phyloP scores from a whole-genome alignment of 1,140 invertebrate species.

The roundworm (Caenorhabditis elegans) region DNA sequence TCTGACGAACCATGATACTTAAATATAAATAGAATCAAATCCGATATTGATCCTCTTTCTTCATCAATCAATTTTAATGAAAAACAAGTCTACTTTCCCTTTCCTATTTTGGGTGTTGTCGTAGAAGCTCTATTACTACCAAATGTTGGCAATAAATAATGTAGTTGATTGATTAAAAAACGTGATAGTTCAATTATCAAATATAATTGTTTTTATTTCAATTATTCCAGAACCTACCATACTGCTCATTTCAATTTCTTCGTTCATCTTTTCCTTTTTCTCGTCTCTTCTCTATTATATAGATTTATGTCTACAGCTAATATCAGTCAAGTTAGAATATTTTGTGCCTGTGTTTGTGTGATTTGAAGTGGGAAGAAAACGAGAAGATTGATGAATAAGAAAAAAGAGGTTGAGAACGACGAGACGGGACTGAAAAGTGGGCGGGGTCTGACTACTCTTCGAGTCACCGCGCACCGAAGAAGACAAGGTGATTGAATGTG shows the following conservation, averaged over 20 bases:
- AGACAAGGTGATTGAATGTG: conserved; percentile 6
- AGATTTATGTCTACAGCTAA: not conserved
- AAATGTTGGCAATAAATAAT: too few species aligned
- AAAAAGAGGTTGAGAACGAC: conserved; percentile 14
- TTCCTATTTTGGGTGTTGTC: too few species aligned
- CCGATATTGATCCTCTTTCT: too few species aligned
- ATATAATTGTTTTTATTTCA: too few species aligned
- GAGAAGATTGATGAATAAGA: not conserved
- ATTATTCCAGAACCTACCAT: conserved; percentile 25
- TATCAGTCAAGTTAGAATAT: not conserved
- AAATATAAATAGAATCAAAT: too few species aligned
- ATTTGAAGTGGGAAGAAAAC: not conserved
- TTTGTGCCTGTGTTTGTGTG: not conserved
- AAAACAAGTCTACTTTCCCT: too few species aligned
- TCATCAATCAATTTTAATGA: too few species aligned
- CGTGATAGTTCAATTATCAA: too few species aligned
- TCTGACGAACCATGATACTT: too few species aligned
- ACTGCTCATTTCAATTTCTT: conserved; percentile 20
- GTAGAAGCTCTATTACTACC: too few species aligned
- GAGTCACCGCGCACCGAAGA: not conserved
- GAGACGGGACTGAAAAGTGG: not conserved
- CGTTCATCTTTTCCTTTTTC: not conserved
- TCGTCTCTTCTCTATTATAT: not conserved
- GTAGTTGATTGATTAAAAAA: too few species aligned
- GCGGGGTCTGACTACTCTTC: not conserved